Conservation (phyloP, 1,140 invertebrate genomes). For the Hyphantria cunea region DNA sequence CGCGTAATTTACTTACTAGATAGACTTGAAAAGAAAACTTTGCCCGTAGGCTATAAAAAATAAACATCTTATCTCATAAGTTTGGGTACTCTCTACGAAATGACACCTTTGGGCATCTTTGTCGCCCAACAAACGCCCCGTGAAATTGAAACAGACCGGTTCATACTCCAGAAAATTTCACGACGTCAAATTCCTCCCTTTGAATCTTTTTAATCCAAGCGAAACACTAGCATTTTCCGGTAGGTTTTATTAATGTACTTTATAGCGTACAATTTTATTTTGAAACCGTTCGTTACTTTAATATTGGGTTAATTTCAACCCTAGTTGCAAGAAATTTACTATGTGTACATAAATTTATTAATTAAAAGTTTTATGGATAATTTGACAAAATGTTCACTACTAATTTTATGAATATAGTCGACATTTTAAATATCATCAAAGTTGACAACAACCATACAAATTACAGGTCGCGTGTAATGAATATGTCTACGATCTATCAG, state of each 20-base stretch:
- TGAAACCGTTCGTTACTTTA: too few relatives aligned
- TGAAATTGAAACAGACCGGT: slow-evolving; percentile 73
- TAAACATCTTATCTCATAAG: slow-evolving; percentile 50
- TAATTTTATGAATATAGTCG: too few relatives aligned
- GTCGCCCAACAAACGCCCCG: slow-evolving; percentile 72
- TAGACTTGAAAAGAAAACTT: slow-evolving; percentile 31
- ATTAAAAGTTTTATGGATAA: too few relatives aligned
- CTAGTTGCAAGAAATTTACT: too few relatives aligned
- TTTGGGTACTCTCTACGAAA: slow-evolving; percentile 58
- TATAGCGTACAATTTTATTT: too few relatives aligned
- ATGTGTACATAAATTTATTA: too few relatives aligned
- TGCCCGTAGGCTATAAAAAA: slow-evolving; percentile 43
- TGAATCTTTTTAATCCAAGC: slow-evolving; percentile 40
- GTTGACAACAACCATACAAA: slow-evolving; percentile 35
- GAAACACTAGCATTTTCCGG: slow-evolving; percentile 6
- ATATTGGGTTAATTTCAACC: too few relatives aligned
- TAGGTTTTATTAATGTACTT: background rate
- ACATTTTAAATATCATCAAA: slow-evolving; percentile 2
- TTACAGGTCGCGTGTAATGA: slow-evolving; percentile 62
- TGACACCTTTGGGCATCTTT: slow-evolving; percentile 77
- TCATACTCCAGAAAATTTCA: slow-evolving; percentile 40
- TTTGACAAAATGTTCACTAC: too few relatives aligned
- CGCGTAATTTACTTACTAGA: slow-evolving; percentile 26
- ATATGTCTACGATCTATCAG: slow-evolving; percentile 72
- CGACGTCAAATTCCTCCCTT: slow-evolving; percentile 38